Base-by-base conservation (phyloP, 2,888 invertebrate genomes). In the Parnassius apollo region DNA sequence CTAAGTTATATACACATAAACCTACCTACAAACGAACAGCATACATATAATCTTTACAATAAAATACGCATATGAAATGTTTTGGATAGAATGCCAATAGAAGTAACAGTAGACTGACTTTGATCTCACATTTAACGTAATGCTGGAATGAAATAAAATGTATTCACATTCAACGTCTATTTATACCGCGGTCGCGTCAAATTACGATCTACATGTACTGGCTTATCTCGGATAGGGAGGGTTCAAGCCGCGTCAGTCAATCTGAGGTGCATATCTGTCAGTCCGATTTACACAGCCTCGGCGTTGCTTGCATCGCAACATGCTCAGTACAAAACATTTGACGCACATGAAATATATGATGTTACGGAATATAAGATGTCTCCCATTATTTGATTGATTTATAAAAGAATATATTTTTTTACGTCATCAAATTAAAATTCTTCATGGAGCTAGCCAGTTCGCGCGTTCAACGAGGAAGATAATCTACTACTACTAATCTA, bases 241-340 rank as follows among this genome's bases (percentile, higher is more conserved):
- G 80, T 80, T 85, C 81, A 80, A 81, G 49, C 49, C 49, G 13
- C 75, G 86, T 88, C 88, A 86, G 80, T 88, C 85, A 87, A 79
- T 80, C 77, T 75, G 76, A 82, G 81, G 70, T 78, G 76, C 80
- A 81, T 75, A 81, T 76, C 81, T 85, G 88, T 85, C 89, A 82
- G 85, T 79, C 87, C 87, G 78, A 86, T 85, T 88, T 85, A 86
- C 85, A 82, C 80, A 76, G 76, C 76, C 75, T 55, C 64, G 60
- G 22, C 57, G 53, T 72, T 80, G 73, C 77, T 73, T 74, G 78
- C 77, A 78, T 77, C 77, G 76, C 74, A 76, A 82, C 79, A 82
- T 77, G 81, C 76, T 78, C 83, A 85, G 86, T 88, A 86, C 85
- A 88, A 81, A 83, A 78, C 78, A 78, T 75, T 82, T 82, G 82